Percentiles rank a stretch among this genome's conserved stretches.
phyloP scores from a whole-genome alignment of 2,888 invertebrate species.

The Erebia aethiops region DNA sequence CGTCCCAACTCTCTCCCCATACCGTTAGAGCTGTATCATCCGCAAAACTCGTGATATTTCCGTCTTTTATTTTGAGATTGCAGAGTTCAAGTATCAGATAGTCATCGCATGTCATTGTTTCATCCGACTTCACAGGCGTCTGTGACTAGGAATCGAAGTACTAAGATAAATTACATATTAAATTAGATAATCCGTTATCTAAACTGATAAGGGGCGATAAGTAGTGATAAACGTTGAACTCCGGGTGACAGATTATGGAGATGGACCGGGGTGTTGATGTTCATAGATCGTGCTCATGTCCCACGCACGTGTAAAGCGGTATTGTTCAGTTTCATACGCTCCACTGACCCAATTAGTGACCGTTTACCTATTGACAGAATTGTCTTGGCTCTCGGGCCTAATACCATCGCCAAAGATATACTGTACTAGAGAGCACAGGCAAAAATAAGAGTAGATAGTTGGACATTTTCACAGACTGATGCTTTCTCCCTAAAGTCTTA shows the following conservation, averaged over 20 bases:
- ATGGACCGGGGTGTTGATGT: not conserved
- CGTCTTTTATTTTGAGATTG: too few species aligned
- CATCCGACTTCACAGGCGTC: slow-evolving; percentile 46
- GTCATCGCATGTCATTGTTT: slow-evolving; percentile 39
- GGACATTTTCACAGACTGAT: slow-evolving; percentile 1
- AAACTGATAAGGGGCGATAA: slow-evolving; percentile 27
- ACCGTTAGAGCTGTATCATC: too few species aligned
- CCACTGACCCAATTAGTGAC: slow-evolving; percentile 78
- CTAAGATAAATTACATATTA: slow-evolving; percentile 30
- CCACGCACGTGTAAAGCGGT: slow-evolving; percentile 56
- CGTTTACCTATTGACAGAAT: slow-evolving; percentile 72
- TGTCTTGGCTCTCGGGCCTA: slow-evolving; percentile 72
- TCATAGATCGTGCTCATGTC: slow-evolving; percentile 31
- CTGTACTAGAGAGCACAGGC: slow-evolving; percentile 42
- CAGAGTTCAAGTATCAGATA: too few species aligned
- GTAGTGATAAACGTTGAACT: slow-evolving; percentile 7
- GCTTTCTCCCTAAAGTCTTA: not conserved
- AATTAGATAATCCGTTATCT: slow-evolving; percentile 24
- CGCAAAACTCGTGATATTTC: too few species aligned
- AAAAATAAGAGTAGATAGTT: slow-evolving; percentile 12
- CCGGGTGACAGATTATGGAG: slow-evolving; percentile 8
- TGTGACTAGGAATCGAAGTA: slow-evolving; percentile 17
- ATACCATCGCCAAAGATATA: slow-evolving; percentile 57
- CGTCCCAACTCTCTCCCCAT: too few species aligned
- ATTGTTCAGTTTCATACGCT: slow-evolving; percentile 70